Base-by-base conservation (phyloP, 2,113 vertebrate genomes). In the Leptodactylus fuscus region DNA sequence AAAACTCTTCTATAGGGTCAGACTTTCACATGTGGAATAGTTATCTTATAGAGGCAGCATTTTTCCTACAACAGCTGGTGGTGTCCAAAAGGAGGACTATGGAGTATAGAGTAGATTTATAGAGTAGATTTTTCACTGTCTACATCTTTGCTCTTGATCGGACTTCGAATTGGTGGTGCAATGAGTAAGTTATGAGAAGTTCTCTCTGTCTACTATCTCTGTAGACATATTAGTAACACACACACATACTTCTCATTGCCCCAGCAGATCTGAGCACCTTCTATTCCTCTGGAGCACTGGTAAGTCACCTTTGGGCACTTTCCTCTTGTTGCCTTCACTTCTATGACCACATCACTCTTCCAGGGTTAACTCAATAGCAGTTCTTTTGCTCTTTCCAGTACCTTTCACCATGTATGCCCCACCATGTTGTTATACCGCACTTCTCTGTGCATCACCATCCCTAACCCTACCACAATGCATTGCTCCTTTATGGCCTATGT, bases 201-300 rank as follows among this genome's bases (percentile, higher is more conserved):
- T 0, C 5, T 46, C 38, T 46, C 22, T n/a, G 8, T 55, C 29
- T 32, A 12, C 18, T 32, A 7, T 53, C 46, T 55, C 49, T 32
- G 15, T 49, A 29, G 27, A 76, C 44, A 16, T 32, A 44, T n/a
- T 27, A 49, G 62, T 77, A 55, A 53, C 22, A 38, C 32, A 38
- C 11, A 15, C 76, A 79, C 51, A n/a, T 79, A 58, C 48, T 60
- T 79, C 32, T 79, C 53, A 34, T 79, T 79, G 51, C 41, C 75
- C 75, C 75, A 78, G 29, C 29, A 78, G 75, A 78, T 20, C 75
- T 78, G 49, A 55, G 49, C 76, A 60, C 76, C 76, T 38, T 38
- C 27, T 18, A 9, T 32, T 53, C 51, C 51, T 78, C 76, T 60
- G 76, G 51, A 51, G 53, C 76, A 79, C 32, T 49, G 60, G 81